Evolutionary conservation across 1,140 invertebrate species (phyloP).

Genomic region (Brachionus sp.): DNA sequence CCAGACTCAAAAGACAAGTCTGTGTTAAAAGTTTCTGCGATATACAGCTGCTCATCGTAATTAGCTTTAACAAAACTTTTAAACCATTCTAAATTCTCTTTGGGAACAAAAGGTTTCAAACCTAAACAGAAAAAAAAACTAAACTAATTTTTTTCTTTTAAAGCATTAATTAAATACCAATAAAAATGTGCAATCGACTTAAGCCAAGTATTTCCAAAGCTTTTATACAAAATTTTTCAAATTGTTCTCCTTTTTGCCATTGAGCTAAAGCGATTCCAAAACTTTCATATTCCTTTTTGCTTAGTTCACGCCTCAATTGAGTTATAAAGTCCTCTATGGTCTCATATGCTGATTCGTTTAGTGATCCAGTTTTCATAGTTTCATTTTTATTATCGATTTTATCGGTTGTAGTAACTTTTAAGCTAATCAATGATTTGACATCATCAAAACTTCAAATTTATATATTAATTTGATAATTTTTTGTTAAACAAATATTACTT

Average conservation of each 20-base stretch:
- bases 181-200: not conserved
- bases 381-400: not conserved
- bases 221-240: slow-evolving; percentile 32
- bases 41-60: slow-evolving; percentile 1
- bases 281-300: slow-evolving; percentile 7
- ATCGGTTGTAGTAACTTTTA: not conserved
- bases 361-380: not conserved
- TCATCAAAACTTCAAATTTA: slow-evolving; percentile 20
- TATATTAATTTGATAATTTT: not conserved
- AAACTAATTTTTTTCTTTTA: not conserved
- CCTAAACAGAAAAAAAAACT: not conserved
- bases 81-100: slow-evolving; percentile 29
- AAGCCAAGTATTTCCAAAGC: slow-evolving; percentile 1
- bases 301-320: not conserved
- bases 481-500: not conserved
- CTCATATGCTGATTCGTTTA: slow-evolving; percentile 18
- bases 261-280: slow-evolving; percentile 2
- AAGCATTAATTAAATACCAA: not conserved
- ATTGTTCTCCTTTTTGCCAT: slow-evolving; percentile 26
- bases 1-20: slow-evolving; percentile 14
- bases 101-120: slow-evolving; percentile 3
- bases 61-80: slow-evolving; percentile 15
- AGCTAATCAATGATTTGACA: slow-evolving; percentile 25
- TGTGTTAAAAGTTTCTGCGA: not conserved
- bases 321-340: slow-evolving; percentile 16